Evolutionary conservation across 1,140 invertebrate species (phyloP).

Genomic region (Papilio polytes): DNA sequence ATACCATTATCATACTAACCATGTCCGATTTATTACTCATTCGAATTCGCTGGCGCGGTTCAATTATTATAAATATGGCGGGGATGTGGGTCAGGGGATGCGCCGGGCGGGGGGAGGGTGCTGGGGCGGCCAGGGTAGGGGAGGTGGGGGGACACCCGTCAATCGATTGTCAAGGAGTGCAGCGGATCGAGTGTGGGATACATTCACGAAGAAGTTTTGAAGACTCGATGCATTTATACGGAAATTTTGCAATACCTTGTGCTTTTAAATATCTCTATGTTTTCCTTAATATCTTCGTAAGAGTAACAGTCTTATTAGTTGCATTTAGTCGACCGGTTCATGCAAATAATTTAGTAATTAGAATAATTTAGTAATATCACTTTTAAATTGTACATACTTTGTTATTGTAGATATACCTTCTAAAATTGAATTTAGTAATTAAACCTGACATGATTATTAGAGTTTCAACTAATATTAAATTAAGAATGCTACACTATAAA

Average conservation of each 20-base stretch:
- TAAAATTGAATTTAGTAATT: not conserved
- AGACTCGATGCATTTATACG: constrained; percentile 55
- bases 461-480: not conserved
- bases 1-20: constrained; percentile 61
- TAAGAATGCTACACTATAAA: not conserved
- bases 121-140: constrained; percentile 48
- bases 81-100: constrained; percentile 77
- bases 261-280: not conserved
- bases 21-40: constrained; percentile 74
- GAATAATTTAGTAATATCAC: not conserved
- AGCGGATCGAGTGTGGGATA: constrained; percentile 57
- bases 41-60: constrained; percentile 70
- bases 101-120: constrained; percentile 50
- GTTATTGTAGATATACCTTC: not conserved
- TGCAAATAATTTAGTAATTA: not conserved
- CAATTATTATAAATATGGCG: constrained; percentile 84
- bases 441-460: not conserved
- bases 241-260: constrained; percentile 1
- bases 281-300: not conserved
- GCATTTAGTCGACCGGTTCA: not conserved
- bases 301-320: not conserved
- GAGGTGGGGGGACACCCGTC: constrained; percentile 26
- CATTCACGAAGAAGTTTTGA: constrained; percentile 57
- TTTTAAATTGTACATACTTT: too few species aligned
- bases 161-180: constrained; percentile 76